Percentiles rank a stretch among this genome's conserved stretches.
Evolutionary conservation across 2,113 vertebrate species (phyloP).

Genomic region (Podarcis raffonei): DNA sequence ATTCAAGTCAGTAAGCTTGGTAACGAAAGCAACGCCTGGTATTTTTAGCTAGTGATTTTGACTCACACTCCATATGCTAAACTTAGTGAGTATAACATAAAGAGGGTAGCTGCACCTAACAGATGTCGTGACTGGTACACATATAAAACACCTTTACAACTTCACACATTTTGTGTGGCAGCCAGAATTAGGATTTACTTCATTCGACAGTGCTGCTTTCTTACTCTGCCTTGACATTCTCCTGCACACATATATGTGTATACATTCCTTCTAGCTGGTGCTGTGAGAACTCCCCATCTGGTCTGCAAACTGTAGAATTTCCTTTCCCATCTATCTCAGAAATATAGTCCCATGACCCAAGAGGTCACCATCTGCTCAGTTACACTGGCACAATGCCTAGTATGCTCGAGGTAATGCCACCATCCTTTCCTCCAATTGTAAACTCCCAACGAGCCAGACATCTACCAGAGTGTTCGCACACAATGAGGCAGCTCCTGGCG

Average conservation of each 20-base stretch:
- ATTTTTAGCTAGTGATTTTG: slow-evolving; percentile 27
- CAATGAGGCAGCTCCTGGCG: slow-evolving; percentile 75
- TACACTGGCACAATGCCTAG: slow-evolving; percentile 80
- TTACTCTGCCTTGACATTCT: slow-evolving; percentile 49
- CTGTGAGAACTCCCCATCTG: slow-evolving; percentile 77
- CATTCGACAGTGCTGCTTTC: slow-evolving; percentile 41
- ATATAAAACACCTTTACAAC: slow-evolving; percentile 40
- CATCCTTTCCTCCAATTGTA: slow-evolving; percentile 77
- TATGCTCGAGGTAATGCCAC: slow-evolving; percentile 76
- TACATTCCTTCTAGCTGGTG: slow-evolving; percentile 52
- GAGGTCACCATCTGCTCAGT: slow-evolving; percentile 83
- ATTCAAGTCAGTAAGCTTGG: slow-evolving; percentile 22
- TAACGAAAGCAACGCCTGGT: slow-evolving; percentile 11
- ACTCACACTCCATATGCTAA: slow-evolving; percentile 19
- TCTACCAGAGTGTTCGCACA: slow-evolving; percentile 74
- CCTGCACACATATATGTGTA: slow-evolving; percentile 40
- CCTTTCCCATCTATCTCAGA: slow-evolving; percentile 77
- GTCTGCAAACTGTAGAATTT: slow-evolving; percentile 75
- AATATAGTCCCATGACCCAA: slow-evolving; percentile 80
- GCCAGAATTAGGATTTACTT: slow-evolving; percentile 23
- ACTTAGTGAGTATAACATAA: slow-evolving; percentile 26
- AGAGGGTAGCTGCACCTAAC: slow-evolving; percentile 19
- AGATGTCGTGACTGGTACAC: slow-evolving; percentile 28
- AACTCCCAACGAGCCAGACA: slow-evolving; percentile 72
- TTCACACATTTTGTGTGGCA: neutral